phyloP scores from a whole-genome alignment of 1,140 invertebrate species.

The Nephila pilipes region DNA sequence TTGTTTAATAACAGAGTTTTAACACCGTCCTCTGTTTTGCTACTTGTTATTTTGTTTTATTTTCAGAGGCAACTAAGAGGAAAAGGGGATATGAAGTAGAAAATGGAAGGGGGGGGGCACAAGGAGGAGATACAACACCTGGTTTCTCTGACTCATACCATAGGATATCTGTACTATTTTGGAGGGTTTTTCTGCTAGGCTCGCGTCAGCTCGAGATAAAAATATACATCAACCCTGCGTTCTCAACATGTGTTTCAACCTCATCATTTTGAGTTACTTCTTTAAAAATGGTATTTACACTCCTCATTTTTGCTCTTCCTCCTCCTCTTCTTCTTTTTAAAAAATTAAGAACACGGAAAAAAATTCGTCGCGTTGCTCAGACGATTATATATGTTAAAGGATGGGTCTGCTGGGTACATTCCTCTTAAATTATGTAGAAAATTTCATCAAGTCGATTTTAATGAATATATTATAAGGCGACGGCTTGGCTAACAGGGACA shows the following conservation, averaged over 20 bases:
- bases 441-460: conserved; percentile 23
- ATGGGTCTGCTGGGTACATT: not conserved
- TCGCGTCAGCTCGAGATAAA: conserved; percentile 50
- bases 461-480: conserved; percentile 25
- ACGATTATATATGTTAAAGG: not conserved
- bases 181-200: conserved; percentile 7
- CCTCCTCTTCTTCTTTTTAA: not conserved
- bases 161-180: conserved; percentile 49
- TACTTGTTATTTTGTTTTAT: conserved; percentile 53
- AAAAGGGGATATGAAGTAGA: not conserved
- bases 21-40: not conserved
- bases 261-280: conserved; percentile 33
- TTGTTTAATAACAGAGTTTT: conserved; percentile 40
- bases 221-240: conserved; percentile 46
- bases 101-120: not conserved
- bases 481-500: not conserved
- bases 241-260: conserved; percentile 40
- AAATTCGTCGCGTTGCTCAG: not conserved
- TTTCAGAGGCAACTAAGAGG: conserved; percentile 13
- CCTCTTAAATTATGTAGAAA: conserved; percentile 4
- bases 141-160: conserved; percentile 24
- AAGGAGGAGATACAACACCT: conserved; percentile 26
- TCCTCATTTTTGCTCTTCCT: not conserved
- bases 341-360: not conserved
- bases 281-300: conserved; percentile 26